Percentiles rank a stretch among this genome's conserved stretches.
phyloP scores from a whole-genome alignment of 2,113 vertebrate species.

The Mustela nigripes region DNA sequence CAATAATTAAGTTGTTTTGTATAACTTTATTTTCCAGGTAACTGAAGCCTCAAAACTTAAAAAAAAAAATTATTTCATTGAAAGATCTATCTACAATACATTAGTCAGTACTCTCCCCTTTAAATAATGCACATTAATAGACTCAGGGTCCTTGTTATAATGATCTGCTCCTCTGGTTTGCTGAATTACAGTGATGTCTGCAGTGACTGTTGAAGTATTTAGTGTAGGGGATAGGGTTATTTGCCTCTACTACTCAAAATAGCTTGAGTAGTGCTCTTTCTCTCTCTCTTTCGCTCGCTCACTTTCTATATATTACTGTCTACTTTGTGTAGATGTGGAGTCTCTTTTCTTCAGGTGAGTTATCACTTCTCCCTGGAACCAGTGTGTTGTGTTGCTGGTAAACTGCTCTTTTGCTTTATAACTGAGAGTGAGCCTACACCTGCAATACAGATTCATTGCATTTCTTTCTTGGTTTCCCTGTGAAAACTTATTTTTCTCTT shows the following conservation, averaged over 20 bases:
- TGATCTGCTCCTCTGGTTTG: background rate
- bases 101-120: slow-evolving; percentile 35
- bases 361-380: slow-evolving; percentile 18
- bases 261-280: background rate
- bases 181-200: background rate
- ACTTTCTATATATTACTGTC: background rate
- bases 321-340: background rate
- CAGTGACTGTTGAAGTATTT: background rate
- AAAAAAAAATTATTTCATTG: slow-evolving; percentile 38
- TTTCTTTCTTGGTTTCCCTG: slow-evolving; percentile 22
- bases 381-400: background rate
- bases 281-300: background rate
- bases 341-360: slow-evolving; percentile 18
- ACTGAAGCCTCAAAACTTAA: slow-evolving; percentile 32
- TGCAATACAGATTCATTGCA: background rate
- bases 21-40: slow-evolving; percentile 46
- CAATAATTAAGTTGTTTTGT: background rate
- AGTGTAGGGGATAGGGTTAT: background rate
- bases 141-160: slow-evolving; percentile 15
- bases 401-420: slow-evolving; percentile 43
- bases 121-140: slow-evolving; percentile 27
- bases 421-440: background rate
- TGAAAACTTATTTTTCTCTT: slow-evolving; percentile 44
- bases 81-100: slow-evolving; percentile 25
- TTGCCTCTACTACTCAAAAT: background rate